Evolutionary conservation across 2,888 invertebrate genomes (phyloP).

Genomic region (Eucriotettix oculatus): DNA sequence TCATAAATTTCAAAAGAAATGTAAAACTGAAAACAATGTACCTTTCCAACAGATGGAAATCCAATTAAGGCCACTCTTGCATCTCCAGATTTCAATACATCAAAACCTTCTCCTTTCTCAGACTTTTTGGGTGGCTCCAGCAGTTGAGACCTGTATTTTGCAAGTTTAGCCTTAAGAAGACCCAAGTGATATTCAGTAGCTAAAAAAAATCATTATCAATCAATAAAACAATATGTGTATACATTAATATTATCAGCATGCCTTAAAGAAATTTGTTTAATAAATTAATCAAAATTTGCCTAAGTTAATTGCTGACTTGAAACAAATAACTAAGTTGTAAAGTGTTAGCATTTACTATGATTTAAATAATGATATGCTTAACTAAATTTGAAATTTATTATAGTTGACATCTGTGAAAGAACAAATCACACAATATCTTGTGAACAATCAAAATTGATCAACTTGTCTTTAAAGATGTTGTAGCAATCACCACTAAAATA

Average conservation of each 20-base stretch:
- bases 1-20: neutral
- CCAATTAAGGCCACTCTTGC: constrained; percentile 95
- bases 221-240: neutral
- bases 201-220: constrained; percentile 24
- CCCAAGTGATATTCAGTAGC: constrained; percentile 99
- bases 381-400: too few relatives aligned
- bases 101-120: constrained; percentile 95
- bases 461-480: too few relatives aligned
- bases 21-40: constrained; percentile 20
- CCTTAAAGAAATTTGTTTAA: too few relatives aligned
- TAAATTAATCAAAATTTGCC: too few relatives aligned
- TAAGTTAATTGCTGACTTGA: too few relatives aligned
- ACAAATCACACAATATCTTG: too few relatives aligned
- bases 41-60: constrained; percentile 96
- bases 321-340: too few relatives aligned
- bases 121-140: constrained; percentile 87
- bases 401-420: too few relatives aligned
- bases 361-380: too few relatives aligned
- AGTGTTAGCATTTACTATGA: too few relatives aligned
- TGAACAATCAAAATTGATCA: too few relatives aligned
- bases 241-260: neutral
- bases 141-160: constrained; percentile 86
- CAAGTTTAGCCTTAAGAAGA: constrained; percentile 87
- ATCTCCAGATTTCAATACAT: constrained; percentile 98
- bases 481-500: too few relatives aligned